Evolutionary conservation across 2,113 vertebrate genomes (phyloP).

Genomic region (Coreoperca whiteheadi): DNA sequence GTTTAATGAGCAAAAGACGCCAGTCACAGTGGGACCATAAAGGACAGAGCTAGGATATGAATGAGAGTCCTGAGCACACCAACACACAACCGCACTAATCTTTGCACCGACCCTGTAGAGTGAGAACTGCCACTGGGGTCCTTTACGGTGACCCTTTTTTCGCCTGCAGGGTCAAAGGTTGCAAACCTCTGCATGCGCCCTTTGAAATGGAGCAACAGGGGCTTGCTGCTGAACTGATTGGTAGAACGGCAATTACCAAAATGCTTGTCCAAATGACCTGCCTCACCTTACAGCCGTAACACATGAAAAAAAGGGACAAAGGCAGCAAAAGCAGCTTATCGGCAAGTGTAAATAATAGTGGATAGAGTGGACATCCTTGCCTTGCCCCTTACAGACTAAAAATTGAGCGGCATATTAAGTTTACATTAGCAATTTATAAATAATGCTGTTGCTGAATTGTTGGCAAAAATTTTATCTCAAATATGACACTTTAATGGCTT

Average conservation of each 20-base stretch:
- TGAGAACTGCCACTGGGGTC: conserved; percentile 47
- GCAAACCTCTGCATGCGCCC: conserved; percentile 52
- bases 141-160: conserved; percentile 61
- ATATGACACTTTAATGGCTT: not conserved
- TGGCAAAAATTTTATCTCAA: not conserved
- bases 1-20: conserved; percentile 80
- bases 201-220: conserved; percentile 74
- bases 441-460: not conserved
- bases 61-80: conserved; percentile 20
- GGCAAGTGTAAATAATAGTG: conserved; percentile 7
- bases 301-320: conserved; percentile 2
- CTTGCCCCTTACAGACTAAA: not conserved
- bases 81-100: conserved; percentile 41
- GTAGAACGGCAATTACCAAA: conserved; percentile 59
- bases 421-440: not conserved
- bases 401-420: not conserved
- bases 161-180: conserved; percentile 71
- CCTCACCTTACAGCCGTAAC: conserved; percentile 23
- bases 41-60: conserved; percentile 22
- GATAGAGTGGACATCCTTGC: not conserved
- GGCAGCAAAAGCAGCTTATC: not conserved
- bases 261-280: conserved; percentile 51
- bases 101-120: conserved; percentile 53
- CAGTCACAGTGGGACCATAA: conserved; percentile 66
- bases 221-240: conserved; percentile 56